Conservation (phyloP, 2,888 invertebrate genomes). For the Fragum whitleyi region DNA sequence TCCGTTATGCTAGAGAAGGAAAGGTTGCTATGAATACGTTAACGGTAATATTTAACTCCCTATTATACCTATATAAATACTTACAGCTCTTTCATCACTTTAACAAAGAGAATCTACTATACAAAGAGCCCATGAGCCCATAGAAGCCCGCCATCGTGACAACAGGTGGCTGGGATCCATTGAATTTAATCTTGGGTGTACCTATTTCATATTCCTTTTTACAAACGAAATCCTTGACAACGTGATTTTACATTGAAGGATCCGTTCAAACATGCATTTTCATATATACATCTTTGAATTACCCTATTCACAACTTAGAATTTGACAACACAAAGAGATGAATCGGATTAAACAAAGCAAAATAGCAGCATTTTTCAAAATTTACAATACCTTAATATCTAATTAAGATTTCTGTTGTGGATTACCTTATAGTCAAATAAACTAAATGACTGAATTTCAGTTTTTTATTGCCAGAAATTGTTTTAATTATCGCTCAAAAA, state of each 20-base stretch:
- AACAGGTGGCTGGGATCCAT: conserved; percentile 1
- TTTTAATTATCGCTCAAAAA: no score
- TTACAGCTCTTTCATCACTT: conserved; percentile 6
- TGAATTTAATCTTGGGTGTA: conserved; percentile 1
- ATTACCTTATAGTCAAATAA: no score
- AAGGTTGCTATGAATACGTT: conserved; percentile 2
- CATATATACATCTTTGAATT: no score
- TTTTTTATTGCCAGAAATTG: no score
- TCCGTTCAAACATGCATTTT: background rate
- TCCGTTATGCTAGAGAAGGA: background rate
- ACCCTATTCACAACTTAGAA: no score
- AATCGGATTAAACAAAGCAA: no score
- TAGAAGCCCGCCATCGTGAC: conserved; percentile 4
- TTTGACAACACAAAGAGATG: no score
- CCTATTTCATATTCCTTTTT: background rate
- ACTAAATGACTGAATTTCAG: no score
- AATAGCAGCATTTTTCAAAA: no score
- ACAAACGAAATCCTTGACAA: background rate
- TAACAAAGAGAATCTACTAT: conserved; percentile 5
- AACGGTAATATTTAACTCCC: conserved; percentile 16
- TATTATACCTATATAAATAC: conserved; percentile 19
- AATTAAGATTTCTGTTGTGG: no score
- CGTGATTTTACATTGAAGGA: background rate
- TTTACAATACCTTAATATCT: no score
- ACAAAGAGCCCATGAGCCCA: background rate